These are phyloP conservation scores for Drosophila grimshawi DNA, from an alignment of 1,140 invertebrate species.

Conservation along the genomic window DNA sequence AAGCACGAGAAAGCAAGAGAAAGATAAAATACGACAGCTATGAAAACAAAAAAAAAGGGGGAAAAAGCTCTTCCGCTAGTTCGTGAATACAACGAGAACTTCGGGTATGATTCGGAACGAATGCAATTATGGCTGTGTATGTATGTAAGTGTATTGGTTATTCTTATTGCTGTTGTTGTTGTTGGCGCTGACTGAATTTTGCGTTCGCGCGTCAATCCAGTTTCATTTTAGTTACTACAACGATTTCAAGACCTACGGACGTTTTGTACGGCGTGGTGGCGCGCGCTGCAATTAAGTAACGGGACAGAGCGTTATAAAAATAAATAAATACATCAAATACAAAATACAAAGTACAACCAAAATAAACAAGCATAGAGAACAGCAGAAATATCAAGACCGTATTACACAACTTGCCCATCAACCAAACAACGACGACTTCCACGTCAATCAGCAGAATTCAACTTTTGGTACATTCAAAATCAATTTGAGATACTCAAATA, in stretches of 20 bases:
- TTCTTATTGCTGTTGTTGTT: conserved; percentile 40
- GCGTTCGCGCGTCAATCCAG: conserved; percentile 70
- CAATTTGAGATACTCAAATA: conserved; percentile 9
- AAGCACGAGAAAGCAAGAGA: conserved; percentile 18
- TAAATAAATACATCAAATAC: conserved; percentile 14
- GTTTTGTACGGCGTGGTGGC: conserved; percentile 62
- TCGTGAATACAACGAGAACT: conserved; percentile 1
- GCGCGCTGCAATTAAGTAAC: conserved; percentile 73
- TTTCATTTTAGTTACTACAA: conserved; percentile 68
- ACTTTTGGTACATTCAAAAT: conserved; percentile 43
- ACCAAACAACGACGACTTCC: conserved; percentile 41
- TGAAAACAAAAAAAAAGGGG: conserved; percentile 16
- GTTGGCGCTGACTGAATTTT: conserved; percentile 28
- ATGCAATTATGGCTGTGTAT: conserved; percentile 33
- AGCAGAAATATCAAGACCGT: conserved; percentile 23
- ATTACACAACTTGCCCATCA: conserved; percentile 53
- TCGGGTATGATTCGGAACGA: conserved; percentile 30
- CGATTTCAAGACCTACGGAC: conserved; percentile 74
- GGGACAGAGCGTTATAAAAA: conserved; percentile 50
- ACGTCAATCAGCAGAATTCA: conserved; percentile 43
- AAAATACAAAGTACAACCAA: conserved; percentile 13
- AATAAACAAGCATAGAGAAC: conserved; percentile 28
- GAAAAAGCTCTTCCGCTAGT: conserved; percentile 9
- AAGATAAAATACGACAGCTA: conserved; percentile 13
- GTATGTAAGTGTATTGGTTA: conserved; percentile 48